Evolutionary conservation across 2,888 invertebrate genomes (phyloP).

Genomic region (Caenorhabditis doughertyi): DNA sequence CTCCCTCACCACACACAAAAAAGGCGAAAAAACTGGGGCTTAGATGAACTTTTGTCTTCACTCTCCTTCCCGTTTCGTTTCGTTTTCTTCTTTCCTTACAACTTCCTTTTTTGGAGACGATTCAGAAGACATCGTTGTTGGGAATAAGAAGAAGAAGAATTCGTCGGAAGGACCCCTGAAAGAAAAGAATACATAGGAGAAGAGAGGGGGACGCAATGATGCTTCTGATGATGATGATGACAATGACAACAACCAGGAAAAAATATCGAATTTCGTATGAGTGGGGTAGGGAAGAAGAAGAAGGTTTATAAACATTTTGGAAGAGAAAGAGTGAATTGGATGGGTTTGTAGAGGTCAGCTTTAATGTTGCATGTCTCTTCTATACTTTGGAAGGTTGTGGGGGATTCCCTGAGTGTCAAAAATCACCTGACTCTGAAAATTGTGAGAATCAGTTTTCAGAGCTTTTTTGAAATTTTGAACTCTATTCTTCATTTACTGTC

Average conservation of each 20-base stretch:
- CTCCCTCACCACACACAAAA: not conserved
- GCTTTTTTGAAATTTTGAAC: no score
- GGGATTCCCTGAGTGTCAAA: no score
- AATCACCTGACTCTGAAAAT: no score
- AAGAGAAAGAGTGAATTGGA: not conserved
- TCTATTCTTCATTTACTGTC: no score
- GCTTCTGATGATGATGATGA: slow-evolving; percentile 13
- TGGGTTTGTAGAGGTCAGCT: no score
- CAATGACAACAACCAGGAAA: slow-evolving; percentile 31
- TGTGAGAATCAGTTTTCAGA: no score
- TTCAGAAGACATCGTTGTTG: not conserved
- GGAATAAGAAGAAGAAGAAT: slow-evolving; percentile 29
- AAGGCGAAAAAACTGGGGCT: slow-evolving; percentile 19
- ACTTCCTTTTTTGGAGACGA: slow-evolving; percentile 7
- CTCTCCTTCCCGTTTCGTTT: slow-evolving; percentile 1
- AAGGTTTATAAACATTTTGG: slow-evolving; percentile 41
- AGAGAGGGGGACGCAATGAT: slow-evolving; percentile 3
- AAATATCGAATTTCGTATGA: slow-evolving; percentile 53
- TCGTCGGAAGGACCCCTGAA: slow-evolving; percentile 14
- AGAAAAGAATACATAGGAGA: not conserved
- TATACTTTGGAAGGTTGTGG: no score
- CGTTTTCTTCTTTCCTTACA: not conserved
- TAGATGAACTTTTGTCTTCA: slow-evolving; percentile 49
- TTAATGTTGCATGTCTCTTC: no score
- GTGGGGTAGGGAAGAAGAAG: not conserved